These are phyloP conservation scores for Noctua fimbriata DNA, from an alignment of 2,888 invertebrate genomes.

Conservation along the genomic window DNA sequence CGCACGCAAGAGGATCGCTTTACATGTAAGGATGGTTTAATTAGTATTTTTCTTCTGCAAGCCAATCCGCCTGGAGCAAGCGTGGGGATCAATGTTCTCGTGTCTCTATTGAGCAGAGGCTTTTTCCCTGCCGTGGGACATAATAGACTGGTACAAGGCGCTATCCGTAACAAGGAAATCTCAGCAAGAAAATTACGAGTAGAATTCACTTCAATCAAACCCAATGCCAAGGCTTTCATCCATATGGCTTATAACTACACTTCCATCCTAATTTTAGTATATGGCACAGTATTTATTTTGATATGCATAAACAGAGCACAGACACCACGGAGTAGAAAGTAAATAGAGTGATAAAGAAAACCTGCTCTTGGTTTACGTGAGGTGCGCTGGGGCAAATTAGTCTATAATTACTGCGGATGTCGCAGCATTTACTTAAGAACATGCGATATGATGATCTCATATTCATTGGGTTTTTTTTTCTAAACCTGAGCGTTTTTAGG, in stretches of 20 bases:
- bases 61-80: neutral
- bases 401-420: conserved; percentile 1
- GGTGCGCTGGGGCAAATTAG: neutral
- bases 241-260: neutral
- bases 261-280: neutral
- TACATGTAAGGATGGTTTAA: conserved; percentile 76
- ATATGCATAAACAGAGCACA: neutral
- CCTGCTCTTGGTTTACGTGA: neutral
- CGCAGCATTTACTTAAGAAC: neutral
- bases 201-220: conserved; percentile 7
- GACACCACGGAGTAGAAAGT: conserved; percentile 7
- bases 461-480: neutral
- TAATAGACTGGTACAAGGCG: neutral
- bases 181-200: neutral
- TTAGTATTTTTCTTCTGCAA: neutral
- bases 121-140: neutral
- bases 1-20: conserved; percentile 84
- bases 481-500: neutral
- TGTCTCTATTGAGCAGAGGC: neutral
- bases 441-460: conserved; percentile 6
- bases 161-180: too few species aligned
- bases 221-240: neutral
- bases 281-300: conserved; percentile 13
- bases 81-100: neutral
- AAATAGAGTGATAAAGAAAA: conserved; percentile 15